Evolutionary conservation across 2,113 vertebrate species (phyloP).

Genomic region (Hydrolagus affinis): DNA sequence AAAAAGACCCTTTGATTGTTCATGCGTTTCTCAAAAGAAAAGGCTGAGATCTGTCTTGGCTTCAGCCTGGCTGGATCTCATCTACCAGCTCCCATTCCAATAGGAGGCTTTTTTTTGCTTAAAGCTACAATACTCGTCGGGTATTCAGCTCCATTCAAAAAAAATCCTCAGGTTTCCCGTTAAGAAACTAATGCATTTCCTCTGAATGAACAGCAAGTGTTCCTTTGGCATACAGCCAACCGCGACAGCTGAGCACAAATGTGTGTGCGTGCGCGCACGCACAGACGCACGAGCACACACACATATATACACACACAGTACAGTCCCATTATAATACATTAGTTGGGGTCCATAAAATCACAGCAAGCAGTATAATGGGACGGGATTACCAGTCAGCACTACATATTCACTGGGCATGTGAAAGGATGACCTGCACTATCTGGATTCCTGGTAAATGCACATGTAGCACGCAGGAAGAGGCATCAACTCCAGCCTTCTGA

Average conservation of each 20-base stretch:
- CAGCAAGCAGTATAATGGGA: no score
- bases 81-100: constrained; percentile 47
- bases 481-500: no score
- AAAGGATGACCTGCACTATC: no score
- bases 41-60: constrained; percentile 48
- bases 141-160: constrained; percentile 45
- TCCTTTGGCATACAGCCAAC: constrained; percentile 43
- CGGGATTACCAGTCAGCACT: no score
- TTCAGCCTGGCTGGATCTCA: constrained; percentile 48
- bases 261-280: neutral
- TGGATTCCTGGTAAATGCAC: no score
- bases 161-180: constrained; percentile 45
- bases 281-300: neutral
- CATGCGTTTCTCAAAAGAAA: constrained; percentile 49
- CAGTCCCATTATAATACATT: no score
- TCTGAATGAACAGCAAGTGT: constrained; percentile 44
- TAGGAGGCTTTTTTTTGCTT: constrained; percentile 40
- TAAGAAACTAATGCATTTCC: constrained; percentile 47
- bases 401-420: no score
- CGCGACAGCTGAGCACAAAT: neutral
- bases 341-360: no score
- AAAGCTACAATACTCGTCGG: constrained; percentile 43
- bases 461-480: no score
- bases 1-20: constrained; percentile 61
- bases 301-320: neutral